These are phyloP conservation scores for Herpailurus yagouaroundi DNA, from an alignment of 2,113 vertebrate genomes.

Conservation along the genomic window DNA sequence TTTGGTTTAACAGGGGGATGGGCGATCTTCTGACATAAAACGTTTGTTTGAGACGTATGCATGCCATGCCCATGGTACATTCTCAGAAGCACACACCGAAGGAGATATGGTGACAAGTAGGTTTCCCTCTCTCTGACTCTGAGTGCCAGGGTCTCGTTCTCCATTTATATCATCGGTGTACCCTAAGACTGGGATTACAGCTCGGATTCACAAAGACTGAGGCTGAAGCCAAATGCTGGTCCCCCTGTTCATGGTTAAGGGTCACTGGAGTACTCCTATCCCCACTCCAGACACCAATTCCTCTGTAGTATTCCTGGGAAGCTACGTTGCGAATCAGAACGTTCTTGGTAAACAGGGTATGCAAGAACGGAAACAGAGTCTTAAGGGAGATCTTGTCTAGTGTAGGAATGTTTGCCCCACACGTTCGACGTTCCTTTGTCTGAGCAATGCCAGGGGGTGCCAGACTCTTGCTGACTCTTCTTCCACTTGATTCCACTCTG, in stretches of 20 bases:
- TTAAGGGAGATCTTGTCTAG: not conserved
- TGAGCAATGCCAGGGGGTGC: not conserved
- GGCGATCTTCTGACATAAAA: conserved; percentile 21
- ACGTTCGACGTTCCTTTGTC: not conserved
- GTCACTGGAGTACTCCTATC: not conserved
- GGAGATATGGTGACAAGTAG: not conserved
- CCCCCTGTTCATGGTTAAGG: not conserved
- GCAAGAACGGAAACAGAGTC: not conserved
- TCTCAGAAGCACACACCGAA: not conserved
- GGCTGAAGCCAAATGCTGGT: not conserved
- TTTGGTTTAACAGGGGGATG: not conserved
- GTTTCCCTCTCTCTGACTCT: not conserved
- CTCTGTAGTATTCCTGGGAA: not conserved
- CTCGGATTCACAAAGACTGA: not conserved
- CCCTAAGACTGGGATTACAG: not conserved
- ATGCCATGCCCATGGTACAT: not conserved
- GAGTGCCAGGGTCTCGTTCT: not conserved
- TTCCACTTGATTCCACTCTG: not conserved
- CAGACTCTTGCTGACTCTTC: not conserved
- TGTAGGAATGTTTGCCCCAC: not conserved
- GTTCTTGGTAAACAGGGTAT: not conserved
- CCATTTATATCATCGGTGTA: not conserved
- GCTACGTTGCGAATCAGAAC: not conserved
- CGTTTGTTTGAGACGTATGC: not conserved
- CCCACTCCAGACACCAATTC: not conserved